phyloP scores from a whole-genome alignment of 1,140 invertebrate genomes.

The Drosophila navojoa region DNA sequence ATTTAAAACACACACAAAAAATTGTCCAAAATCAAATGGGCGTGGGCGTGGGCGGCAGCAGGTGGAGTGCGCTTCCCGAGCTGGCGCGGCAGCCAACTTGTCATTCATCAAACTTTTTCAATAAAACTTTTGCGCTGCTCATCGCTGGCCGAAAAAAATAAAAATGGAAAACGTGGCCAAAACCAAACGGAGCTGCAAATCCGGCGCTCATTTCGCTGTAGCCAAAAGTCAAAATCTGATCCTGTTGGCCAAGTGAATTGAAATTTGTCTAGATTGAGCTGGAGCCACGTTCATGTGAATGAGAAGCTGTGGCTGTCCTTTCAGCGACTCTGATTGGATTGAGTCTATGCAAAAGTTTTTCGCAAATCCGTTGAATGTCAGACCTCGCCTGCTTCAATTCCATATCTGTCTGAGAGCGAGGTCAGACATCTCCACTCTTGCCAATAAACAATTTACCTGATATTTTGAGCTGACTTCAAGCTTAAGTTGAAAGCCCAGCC shows the following conservation, averaged over 20 bases:
- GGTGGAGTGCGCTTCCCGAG: conserved; percentile 1
- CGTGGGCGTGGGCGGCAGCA: not conserved
- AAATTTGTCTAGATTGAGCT: conserved; percentile 24
- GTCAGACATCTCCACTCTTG: too few relatives aligned
- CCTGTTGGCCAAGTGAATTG: conserved; percentile 7
- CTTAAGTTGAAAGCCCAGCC: too few relatives aligned
- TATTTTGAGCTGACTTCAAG: too few relatives aligned
- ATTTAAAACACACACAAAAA: not conserved
- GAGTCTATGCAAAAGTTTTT: conserved; percentile 42
- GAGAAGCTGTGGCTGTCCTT: conserved; percentile 2
- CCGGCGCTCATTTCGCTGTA: conserved; percentile 41
- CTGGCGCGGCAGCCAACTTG: conserved; percentile 54
- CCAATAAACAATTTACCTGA: too few relatives aligned
- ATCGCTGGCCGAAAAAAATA: conserved; percentile 22
- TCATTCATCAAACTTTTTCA: conserved; percentile 80
- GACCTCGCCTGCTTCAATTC: conserved; percentile 39
- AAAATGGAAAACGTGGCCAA: too few relatives aligned
- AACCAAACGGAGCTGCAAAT: conserved; percentile 56
- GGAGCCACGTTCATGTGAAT: not conserved
- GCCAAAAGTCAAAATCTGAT: conserved; percentile 29
- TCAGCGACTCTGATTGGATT: conserved; percentile 13
- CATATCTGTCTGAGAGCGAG: not conserved
- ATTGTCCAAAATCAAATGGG: not conserved
- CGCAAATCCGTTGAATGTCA: conserved; percentile 20
- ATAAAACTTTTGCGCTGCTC: conserved; percentile 71